A percentile compares a stretch with the other conserved stretches of the same genome.
phyloP scores from a whole-genome alignment of 2,888 invertebrate genomes.

The Hesperia comma region DNA sequence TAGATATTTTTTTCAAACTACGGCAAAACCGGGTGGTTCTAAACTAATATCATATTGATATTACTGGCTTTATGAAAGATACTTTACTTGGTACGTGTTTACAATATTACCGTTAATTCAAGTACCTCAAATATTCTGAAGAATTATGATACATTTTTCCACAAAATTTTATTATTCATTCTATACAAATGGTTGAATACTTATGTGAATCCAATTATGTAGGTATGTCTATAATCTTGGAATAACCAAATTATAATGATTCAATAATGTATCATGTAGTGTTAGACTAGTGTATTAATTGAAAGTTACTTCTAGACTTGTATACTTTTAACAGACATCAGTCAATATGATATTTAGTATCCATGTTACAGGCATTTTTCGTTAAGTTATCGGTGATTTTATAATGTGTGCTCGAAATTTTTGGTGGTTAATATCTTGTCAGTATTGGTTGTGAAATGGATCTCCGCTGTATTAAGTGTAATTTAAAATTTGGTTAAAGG shows the following conservation, averaged over 20 bases:
- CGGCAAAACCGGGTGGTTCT: background rate
- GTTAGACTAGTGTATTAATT: background rate
- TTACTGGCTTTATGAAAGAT: background rate
- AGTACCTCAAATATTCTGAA: background rate
- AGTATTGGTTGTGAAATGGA: conserved; percentile 33
- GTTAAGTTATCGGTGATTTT: background rate
- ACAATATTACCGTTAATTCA: background rate
- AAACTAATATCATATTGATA: background rate
- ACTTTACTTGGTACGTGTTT: background rate
- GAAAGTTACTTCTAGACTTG: background rate
- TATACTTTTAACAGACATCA: background rate
- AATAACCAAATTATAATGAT: conserved; percentile 10
- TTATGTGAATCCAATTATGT: conserved; percentile 11
- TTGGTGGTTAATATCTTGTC: conserved; percentile 27
- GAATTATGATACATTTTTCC: background rate
- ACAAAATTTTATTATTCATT: background rate
- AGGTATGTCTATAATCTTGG: conserved; percentile 8
- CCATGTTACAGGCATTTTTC: background rate
- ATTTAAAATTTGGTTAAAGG: conserved; percentile 12
- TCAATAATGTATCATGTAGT: conserved; percentile 12
- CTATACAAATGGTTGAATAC: conserved; percentile 4
- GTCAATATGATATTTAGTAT: background rate
- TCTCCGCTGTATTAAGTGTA: conserved; percentile 13
- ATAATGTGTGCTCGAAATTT: conserved; percentile 11
- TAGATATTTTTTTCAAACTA: background rate